Conservation (phyloP, 2,888 invertebrate genomes). For the Maniola hyperantus region DNA sequence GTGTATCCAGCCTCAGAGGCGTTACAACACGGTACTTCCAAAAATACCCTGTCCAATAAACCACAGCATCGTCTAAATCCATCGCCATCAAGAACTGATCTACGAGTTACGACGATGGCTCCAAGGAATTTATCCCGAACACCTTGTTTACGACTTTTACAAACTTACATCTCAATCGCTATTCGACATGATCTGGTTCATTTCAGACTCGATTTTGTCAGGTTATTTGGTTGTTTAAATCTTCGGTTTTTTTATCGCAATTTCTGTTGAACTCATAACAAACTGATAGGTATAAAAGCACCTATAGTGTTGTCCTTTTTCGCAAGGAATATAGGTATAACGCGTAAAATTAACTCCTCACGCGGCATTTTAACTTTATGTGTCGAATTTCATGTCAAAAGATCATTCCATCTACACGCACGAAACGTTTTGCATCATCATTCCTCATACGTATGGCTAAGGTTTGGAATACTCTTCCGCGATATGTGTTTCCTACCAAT, state of each 20-base stretch:
- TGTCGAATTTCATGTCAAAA: too few relatives aligned
- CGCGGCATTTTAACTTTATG: too few relatives aligned
- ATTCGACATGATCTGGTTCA: slow-evolving; percentile 19
- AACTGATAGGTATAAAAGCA: too few relatives aligned
- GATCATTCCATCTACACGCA: too few relatives aligned
- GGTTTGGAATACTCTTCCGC: too few relatives aligned
- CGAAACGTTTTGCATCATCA: too few relatives aligned
- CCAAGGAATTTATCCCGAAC: slow-evolving; percentile 21
- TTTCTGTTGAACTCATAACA: too few relatives aligned
- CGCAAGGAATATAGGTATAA: too few relatives aligned
- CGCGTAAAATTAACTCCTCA: too few relatives aligned
- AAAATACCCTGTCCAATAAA: slow-evolving; percentile 35
- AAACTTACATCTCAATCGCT: slow-evolving; percentile 30
- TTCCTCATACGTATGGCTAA: too few relatives aligned
- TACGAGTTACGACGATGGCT: slow-evolving; percentile 28
- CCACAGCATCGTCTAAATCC: slow-evolving; percentile 27
- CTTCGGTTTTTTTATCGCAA: background rate
- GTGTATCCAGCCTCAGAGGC: slow-evolving; percentile 7
- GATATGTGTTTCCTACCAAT: too few relatives aligned
- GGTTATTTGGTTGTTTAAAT: slow-evolving; percentile 21
- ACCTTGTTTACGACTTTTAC: slow-evolving; percentile 28
- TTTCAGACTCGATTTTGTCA: slow-evolving; percentile 18
- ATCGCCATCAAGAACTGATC: slow-evolving; percentile 24
- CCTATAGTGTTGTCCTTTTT: too few relatives aligned
- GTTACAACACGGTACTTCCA: slow-evolving; percentile 13